A percentile compares a stretch with the other conserved stretches of the same genome.
Conservation (phyloP, 2,113 vertebrate genomes). For the Macquaria australasica region DNA sequence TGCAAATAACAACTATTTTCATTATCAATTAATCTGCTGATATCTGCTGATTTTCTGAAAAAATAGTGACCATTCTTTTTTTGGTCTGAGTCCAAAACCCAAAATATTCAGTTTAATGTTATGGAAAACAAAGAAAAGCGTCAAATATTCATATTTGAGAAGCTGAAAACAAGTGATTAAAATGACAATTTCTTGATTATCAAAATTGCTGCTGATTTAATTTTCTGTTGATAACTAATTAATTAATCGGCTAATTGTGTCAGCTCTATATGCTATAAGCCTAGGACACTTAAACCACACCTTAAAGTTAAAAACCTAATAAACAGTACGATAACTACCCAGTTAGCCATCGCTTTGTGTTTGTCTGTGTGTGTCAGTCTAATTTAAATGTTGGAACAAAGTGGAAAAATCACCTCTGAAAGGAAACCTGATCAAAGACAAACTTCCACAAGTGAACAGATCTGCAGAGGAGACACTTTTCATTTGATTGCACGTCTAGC, state of each 20-base stretch:
- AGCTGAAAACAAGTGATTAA: background rate
- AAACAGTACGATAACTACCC: background rate
- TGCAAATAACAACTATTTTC: too few species aligned
- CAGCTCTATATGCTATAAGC: background rate
- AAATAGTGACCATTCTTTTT: too few species aligned
- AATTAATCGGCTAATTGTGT: background rate
- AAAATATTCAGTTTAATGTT: too few species aligned
- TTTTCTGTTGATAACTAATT: background rate
- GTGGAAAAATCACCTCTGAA: background rate
- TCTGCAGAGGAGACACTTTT: background rate
- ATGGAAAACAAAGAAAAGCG: background rate
- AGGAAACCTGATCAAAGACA: slow-evolving; percentile 23
- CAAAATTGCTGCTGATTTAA: background rate
- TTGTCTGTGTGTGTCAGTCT: background rate
- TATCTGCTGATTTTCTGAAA: too few species aligned
- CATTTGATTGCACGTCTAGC: background rate
- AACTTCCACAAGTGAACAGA: background rate
- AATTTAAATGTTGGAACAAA: background rate
- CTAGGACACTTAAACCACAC: background rate
- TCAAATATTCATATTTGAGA: background rate
- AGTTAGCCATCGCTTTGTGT: background rate
- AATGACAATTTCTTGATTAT: background rate
- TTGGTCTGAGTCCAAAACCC: too few species aligned
- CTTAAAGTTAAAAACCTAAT: background rate
- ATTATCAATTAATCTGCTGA: too few species aligned